Percentiles rank a stretch among this genome's conserved stretches.
These are phyloP conservation scores for Sitta europaea DNA, from an alignment of 2,113 vertebrate genomes.

Conservation along the genomic window DNA sequence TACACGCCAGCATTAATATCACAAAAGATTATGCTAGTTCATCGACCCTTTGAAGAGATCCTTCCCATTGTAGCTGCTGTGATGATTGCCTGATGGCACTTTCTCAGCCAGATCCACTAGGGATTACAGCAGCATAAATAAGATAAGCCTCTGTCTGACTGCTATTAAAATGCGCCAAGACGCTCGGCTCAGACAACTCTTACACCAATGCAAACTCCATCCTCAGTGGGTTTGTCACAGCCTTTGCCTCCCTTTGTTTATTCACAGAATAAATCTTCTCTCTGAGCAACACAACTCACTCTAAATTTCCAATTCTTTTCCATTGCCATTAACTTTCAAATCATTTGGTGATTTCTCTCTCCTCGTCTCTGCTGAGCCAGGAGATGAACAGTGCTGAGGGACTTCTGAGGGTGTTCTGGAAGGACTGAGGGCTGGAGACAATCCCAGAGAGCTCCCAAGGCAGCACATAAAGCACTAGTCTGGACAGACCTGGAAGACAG, in stretches of 20 bases:
- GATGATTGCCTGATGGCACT: neutral
- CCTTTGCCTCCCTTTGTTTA: neutral
- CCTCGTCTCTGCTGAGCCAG: neutral
- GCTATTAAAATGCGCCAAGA: constrained; percentile 1
- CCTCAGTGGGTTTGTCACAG: neutral
- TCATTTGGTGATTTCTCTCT: neutral
- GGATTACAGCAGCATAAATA: constrained; percentile 35
- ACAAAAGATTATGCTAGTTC: neutral
- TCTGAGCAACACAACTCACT: neutral
- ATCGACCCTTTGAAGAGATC: neutral
- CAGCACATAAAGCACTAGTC: neutral
- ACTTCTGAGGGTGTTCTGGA: neutral
- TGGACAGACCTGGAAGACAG: neutral
- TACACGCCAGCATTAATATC: neutral
- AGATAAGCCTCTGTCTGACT: neutral
- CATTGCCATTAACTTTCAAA: neutral
- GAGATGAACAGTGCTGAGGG: neutral
- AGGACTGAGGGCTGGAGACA: neutral
- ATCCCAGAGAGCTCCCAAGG: neutral
- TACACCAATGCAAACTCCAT: neutral
- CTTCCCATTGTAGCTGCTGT: neutral
- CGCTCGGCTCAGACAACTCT: neutral
- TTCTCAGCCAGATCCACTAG: constrained; percentile 27
- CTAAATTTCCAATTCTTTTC: neutral
- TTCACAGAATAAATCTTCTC: neutral